Evolutionary conservation across 2,888 invertebrate species (phyloP), one percentile per base, ranked within the genome.

Genomic region (Nipponacmea schrenckii): DNA sequence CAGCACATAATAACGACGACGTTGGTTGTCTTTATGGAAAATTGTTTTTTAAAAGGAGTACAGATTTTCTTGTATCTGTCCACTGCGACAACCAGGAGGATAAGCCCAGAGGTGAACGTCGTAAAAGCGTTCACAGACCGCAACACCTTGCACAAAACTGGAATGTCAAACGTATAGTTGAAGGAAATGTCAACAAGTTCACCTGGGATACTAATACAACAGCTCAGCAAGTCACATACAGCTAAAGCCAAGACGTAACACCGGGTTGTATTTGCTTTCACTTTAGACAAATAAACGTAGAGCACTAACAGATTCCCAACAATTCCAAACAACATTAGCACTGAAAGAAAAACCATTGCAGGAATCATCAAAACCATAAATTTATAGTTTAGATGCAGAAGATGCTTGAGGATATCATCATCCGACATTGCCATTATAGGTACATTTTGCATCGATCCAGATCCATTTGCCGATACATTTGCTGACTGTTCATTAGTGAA

Each of bases 71-170:
- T 68, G 62, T 72, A 71, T 70, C 77, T 72, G 70, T 79, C 79
- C 31, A 75, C 66, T 8, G 79, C 77, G n/a, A 79, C 79, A 14
- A 75, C 77, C 31, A 77, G 65, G 45, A 79, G 64, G 5, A 73
- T 76, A 46, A 74, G 56, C 4, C 76, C 79, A n/a, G 79, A 79
- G 0, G 75, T 70, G 45, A 79, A 63, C 20, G 76, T 74, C 46
- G 77, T 76, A 68, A 79, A 75, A 44, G 76, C 69, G 65, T 76
- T 77, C 31, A 77, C 70, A n/a, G 73, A 75, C 26, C 79, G 64
- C 62, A 75, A 26, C 64, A 64, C 62, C 20, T 72, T 72, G 31
- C 72, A 72, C n/a, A 66, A 62, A 24, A 62, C n/a, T 14, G 69
- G 26, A 8, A 50, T 62, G n/a, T 62, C 50, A 31, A 72, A 72